Conservation (phyloP, 2,113 vertebrate genomes). For the Psammodynastes pulverulentus region DNA sequence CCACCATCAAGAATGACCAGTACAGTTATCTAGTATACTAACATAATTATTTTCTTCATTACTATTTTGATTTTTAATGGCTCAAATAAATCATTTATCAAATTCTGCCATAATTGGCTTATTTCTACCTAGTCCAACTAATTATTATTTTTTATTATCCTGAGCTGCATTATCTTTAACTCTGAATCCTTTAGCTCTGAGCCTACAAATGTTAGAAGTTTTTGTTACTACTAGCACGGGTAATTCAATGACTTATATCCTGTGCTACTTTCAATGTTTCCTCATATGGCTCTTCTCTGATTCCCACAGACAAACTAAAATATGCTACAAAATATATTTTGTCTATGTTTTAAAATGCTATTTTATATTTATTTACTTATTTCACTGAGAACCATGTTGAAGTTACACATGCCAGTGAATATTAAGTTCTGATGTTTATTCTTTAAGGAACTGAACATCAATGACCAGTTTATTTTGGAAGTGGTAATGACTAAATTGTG, state of each 20-base stretch:
- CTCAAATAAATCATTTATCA: background rate
- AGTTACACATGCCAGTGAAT: background rate
- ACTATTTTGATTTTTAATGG: background rate
- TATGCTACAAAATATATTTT: background rate
- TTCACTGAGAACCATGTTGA: background rate
- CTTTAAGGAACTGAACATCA: background rate
- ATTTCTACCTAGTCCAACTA: background rate
- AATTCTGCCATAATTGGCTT: background rate
- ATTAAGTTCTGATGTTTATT: background rate
- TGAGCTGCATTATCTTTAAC: background rate
- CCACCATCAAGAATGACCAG: background rate
- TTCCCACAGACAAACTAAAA: background rate
- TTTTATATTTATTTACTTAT: no score
- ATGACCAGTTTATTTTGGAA: background rate
- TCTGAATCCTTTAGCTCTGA: background rate
- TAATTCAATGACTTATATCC: background rate
- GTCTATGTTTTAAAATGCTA: no score
- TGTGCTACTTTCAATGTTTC: background rate
- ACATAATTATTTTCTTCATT: background rate
- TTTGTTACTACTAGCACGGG: background rate
- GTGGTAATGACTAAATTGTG: background rate
- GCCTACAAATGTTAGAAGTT: background rate
- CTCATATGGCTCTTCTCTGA: background rate
- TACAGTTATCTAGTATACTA: background rate
- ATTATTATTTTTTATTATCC: background rate